A percentile compares a stretch with the other conserved stretches of the same genome.
Evolutionary conservation across 30 jellyfish, hydroid and myxozoan species (phyloP).

Genomic region (Aurelia coerulea): DNA sequence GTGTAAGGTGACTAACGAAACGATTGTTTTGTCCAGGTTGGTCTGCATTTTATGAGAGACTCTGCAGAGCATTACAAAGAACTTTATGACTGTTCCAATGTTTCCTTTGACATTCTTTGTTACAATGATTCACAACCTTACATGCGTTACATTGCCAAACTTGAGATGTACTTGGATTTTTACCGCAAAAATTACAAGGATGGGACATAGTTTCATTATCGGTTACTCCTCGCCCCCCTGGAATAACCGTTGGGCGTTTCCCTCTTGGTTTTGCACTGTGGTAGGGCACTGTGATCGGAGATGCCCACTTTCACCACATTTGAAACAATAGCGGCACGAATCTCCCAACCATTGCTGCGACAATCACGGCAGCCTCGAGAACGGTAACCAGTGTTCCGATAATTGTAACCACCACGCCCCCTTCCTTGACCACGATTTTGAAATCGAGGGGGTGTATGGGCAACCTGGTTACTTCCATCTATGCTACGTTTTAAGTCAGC

Average conservation of each 20-base stretch:
- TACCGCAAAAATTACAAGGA: conserved; percentile 35
- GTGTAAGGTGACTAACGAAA: conserved; percentile 19
- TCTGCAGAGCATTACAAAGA: conserved; percentile 34
- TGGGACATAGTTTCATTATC: conserved; percentile 8
- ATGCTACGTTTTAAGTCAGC: too few species aligned
- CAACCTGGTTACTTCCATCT: too few species aligned
- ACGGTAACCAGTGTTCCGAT: too few species aligned
- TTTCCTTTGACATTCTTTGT: conserved; percentile 25
- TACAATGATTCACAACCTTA: conserved; percentile 28
- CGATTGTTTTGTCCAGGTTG: conserved; percentile 9
- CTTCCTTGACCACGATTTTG: too few species aligned
- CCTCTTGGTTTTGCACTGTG: conserved; percentile 7
- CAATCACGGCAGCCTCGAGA: too few species aligned
- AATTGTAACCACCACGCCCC: too few species aligned
- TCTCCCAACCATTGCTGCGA: too few species aligned
- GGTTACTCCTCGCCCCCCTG: conserved; percentile 24
- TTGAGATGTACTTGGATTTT: conserved; percentile 4
- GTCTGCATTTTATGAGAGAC: neutral
- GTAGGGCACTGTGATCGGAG: neutral
- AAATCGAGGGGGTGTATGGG: too few species aligned
- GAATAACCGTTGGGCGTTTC: conserved; percentile 26
- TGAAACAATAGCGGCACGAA: too few species aligned
- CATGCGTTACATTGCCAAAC: conserved; percentile 17
- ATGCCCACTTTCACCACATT: conserved; percentile 4
- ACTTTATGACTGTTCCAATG: conserved; percentile 32